Evolutionary conservation across 2,113 vertebrate genomes (phyloP).

Genomic region (Henicopernis longicauda): DNA sequence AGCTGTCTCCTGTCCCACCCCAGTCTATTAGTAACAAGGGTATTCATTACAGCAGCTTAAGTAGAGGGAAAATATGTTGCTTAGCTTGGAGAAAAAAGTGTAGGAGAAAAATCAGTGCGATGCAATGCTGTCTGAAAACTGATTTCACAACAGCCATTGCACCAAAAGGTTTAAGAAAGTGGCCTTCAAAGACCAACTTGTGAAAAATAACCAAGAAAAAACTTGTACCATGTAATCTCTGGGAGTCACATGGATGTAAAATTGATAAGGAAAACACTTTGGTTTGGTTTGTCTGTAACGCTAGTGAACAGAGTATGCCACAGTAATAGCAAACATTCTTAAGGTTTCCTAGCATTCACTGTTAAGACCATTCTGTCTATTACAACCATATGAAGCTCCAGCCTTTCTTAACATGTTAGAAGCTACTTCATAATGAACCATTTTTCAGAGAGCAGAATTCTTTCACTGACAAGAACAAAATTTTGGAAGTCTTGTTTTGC

Average conservation of each 20-base stretch:
- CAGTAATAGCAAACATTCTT: background rate
- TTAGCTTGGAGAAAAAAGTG: background rate
- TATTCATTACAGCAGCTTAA: background rate
- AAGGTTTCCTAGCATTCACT: background rate
- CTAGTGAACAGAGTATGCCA: background rate
- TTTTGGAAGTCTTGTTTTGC: background rate
- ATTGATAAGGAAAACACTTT: background rate
- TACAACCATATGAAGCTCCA: background rate
- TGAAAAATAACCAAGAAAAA: background rate
- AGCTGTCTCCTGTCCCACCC: background rate
- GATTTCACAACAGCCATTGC: background rate
- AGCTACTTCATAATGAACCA: background rate
- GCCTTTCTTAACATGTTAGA: background rate
- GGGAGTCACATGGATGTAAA: background rate
- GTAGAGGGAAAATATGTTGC: background rate
- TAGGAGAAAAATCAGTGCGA: background rate
- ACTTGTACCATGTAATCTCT: background rate
- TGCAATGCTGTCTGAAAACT: background rate
- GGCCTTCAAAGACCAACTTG: background rate
- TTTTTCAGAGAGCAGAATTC: background rate
- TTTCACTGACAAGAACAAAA: background rate
- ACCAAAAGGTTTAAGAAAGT: background rate
- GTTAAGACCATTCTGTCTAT: background rate
- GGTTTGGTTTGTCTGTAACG: background rate
- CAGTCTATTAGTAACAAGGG: background rate